These are phyloP conservation scores for Oxystoma pomonae DNA, from an alignment of 2,888 invertebrate species.

Conservation along the genomic window DNA sequence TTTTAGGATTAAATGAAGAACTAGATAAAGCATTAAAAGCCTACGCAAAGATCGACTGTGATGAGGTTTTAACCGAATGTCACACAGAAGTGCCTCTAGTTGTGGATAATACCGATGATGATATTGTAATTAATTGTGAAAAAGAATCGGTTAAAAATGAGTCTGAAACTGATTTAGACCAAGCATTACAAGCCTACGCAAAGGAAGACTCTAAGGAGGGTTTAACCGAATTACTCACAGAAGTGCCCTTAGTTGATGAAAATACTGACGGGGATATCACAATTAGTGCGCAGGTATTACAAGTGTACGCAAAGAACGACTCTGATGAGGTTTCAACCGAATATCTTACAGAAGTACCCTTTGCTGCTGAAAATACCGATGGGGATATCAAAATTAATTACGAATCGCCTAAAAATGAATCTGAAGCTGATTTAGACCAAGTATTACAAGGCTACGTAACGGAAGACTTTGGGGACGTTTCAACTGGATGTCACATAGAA, in stretches of 20 bases:
- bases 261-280: too few species aligned
- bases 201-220: too few species aligned
- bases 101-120: neutral
- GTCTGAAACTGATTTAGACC: neutral
- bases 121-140: neutral
- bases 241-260: too few species aligned
- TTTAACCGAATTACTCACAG: too few species aligned
- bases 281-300: too few species aligned
- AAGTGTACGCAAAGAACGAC: constrained; percentile 5
- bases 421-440: neutral
- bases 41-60: constrained; percentile 3
- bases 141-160: too few species aligned
- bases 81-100: constrained; percentile 10
- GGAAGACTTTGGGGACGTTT: too few species aligned
- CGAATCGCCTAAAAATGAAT: too few species aligned
- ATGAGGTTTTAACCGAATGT: constrained; percentile 8
- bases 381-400: neutral
- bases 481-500: too few species aligned
- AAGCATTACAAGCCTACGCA: neutral
- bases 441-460: neutral
- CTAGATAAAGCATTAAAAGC: neutral
- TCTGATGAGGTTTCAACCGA: constrained; percentile 5
- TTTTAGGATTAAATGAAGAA: neutral
- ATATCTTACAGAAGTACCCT: constrained; percentile 9
- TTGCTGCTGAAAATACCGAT: neutral